These are phyloP conservation scores for Gila orcuttii DNA, from an alignment of 2,113 vertebrate genomes.

Conservation along the genomic window DNA sequence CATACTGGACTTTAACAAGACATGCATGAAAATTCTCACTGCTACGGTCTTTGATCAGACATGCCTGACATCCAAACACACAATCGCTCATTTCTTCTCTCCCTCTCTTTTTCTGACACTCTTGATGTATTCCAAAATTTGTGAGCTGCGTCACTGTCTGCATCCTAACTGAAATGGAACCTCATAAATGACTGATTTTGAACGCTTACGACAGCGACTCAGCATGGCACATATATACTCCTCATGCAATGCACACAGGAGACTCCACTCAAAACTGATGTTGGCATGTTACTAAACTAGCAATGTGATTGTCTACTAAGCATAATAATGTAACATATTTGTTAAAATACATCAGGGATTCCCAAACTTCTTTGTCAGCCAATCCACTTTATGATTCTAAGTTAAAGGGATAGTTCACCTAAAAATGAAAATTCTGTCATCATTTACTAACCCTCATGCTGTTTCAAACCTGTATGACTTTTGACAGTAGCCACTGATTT, in stretches of 20 bases:
- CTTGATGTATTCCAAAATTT: neutral
- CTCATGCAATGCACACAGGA: neutral
- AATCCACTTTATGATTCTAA: too few species aligned
- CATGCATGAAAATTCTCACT: constrained; percentile 53
- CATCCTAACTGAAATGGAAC: constrained; percentile 6
- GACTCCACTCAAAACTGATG: neutral
- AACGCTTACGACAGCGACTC: neutral
- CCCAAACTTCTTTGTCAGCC: too few species aligned
- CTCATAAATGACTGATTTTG: neutral
- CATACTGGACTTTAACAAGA: constrained; percentile 41
- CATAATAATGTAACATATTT: neutral
- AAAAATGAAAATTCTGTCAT: too few species aligned
- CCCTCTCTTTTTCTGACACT: neutral
- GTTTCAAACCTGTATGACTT: too few species aligned
- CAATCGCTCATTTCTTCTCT: constrained; percentile 1
- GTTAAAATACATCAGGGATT: too few species aligned
- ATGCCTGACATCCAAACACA: constrained; percentile 34
- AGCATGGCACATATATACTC: neutral
- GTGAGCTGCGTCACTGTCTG: neutral
- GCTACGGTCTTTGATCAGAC: constrained; percentile 53
- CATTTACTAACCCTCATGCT: too few species aligned
- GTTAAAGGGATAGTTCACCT: too few species aligned
- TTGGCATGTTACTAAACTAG: neutral
- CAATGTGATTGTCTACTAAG: neutral
- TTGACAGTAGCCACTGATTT: too few species aligned